Percentiles rank a stretch among this genome's conserved stretches.
Conservation (phyloP, 2,888 invertebrate genomes). For the Philopedon plagiatum region DNA sequence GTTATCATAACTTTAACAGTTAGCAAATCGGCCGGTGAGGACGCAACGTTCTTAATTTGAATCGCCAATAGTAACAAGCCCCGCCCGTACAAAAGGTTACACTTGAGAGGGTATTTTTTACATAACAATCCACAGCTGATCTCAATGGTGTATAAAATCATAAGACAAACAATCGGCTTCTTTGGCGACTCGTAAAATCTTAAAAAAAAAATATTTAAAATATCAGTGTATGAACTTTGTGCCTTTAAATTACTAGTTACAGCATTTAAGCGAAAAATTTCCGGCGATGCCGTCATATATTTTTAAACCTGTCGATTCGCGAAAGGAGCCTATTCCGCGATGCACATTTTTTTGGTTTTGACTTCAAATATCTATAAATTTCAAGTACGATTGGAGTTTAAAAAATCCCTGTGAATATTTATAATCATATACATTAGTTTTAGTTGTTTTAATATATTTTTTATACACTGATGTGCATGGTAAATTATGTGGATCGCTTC, state of each 20-base stretch:
- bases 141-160: conserved; percentile 41
- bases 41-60: too few relatives aligned
- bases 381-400: conserved; percentile 21
- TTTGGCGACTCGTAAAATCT: conserved; percentile 4
- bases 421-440: conserved; percentile 46
- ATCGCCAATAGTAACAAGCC: too few relatives aligned
- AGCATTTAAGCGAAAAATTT: conserved; percentile 25
- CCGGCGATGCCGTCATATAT: conserved; percentile 28
- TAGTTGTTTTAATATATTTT: conserved; percentile 51
- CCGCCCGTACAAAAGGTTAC: too few relatives aligned
- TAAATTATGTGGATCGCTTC: conserved; percentile 45
- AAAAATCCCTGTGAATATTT: conserved; percentile 43
- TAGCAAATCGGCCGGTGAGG: too few relatives aligned
- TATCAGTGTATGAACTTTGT: conserved; percentile 60
- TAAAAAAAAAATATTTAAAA: conserved; percentile 53
- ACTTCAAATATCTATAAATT: conserved; percentile 5
- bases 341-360: conserved; percentile 16
- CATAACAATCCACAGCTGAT: conserved; percentile 29
- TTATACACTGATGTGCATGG: conserved; percentile 49
- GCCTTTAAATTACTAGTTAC: conserved; percentile 62
- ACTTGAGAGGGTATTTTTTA: background rate
- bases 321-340: conserved; percentile 15
- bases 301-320: conserved; percentile 6
- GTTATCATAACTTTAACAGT: too few relatives aligned
- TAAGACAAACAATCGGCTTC: conserved; percentile 15